Percentiles rank a stretch among this genome's conserved stretches.
Evolutionary conservation across 92 coral and sea anemone genomes (phyloP).

Genomic region (Micromussa lordhowensis): DNA sequence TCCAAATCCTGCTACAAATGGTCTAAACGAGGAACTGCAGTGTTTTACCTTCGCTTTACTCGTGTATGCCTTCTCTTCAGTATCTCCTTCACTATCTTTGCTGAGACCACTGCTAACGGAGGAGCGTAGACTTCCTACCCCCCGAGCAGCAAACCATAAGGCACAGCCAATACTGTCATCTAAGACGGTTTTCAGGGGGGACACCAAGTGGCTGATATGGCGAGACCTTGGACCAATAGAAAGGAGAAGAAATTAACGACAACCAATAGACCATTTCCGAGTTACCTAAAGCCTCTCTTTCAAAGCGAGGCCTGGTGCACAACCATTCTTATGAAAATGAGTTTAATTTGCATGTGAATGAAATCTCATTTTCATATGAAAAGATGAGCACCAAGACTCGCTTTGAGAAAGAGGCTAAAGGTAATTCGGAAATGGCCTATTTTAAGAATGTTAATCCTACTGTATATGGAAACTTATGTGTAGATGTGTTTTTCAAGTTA

Average conservation of each 20-base stretch:
- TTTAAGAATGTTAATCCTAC: too few relatives aligned
- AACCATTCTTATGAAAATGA: too few relatives aligned
- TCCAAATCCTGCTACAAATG: not conserved
- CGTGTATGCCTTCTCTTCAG: slow-evolving; percentile 59
- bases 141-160: slow-evolving; percentile 99
- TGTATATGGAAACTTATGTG: too few relatives aligned
- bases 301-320: too few relatives aligned
- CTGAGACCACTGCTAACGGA: slow-evolving; percentile 32
- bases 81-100: slow-evolving; percentile 20
- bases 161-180: slow-evolving; percentile 99
- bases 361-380: too few relatives aligned
- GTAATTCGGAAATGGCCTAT: too few relatives aligned
- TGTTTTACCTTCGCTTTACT: slow-evolving; percentile 82
- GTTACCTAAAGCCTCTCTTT: too few relatives aligned
- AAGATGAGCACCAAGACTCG: too few relatives aligned
- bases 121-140: slow-evolving; percentile 77
- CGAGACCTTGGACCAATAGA: slow-evolving; percentile 61
- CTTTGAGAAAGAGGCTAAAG: too few relatives aligned
- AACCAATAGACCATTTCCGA: too few relatives aligned
- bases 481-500: not conserved
- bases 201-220: slow-evolving; percentile 91
- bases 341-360: too few relatives aligned
- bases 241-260: not conserved
- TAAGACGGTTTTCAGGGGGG: slow-evolving; percentile 93
- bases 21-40: not conserved